Percentiles rank a stretch among this genome's conserved stretches.
Evolutionary conservation across 1,140 invertebrate species (phyloP).

Genomic region (Ostrea denselamellosa): DNA sequence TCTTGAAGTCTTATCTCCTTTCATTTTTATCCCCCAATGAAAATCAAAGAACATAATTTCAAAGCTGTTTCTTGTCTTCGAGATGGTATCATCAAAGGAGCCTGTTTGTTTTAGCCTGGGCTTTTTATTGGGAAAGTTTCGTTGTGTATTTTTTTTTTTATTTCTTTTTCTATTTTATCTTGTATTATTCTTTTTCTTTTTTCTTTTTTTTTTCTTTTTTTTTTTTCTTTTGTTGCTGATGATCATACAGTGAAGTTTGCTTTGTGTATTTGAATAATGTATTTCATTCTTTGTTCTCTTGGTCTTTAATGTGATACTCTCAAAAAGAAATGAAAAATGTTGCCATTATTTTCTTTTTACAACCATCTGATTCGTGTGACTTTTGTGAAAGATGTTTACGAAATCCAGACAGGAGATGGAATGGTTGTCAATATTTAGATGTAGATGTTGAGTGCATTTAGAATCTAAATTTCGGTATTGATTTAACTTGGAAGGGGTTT

Average conservation of each 20-base stretch:
- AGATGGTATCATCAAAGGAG: conserved; percentile 13
- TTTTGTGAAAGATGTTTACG: conserved; percentile 6
- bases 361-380: conserved; percentile 1
- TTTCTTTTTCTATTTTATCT: conserved; percentile 6
- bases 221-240: not conserved
- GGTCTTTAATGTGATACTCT: conserved; percentile 17
- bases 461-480: not conserved
- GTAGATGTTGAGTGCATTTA: not conserved
- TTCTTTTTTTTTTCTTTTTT: not conserved
- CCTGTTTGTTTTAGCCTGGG: not conserved
- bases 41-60: conserved; percentile 20
- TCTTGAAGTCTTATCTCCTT: not conserved
- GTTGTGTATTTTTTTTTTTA: not conserved
- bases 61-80: not conserved
- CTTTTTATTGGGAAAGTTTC: conserved; percentile 31
- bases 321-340: conserved; percentile 36
- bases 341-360: not conserved
- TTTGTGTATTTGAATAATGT: conserved; percentile 30
- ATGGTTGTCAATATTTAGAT: not conserved
- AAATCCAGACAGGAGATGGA: not conserved
- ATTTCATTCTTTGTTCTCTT: conserved; percentile 20
- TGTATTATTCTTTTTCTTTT: conserved; percentile 4
- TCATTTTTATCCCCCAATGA: not conserved
- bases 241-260: not conserved
- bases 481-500: not conserved